Conservation (phyloP, 2,888 invertebrate genomes). For the Conchocele bisecta region DNA sequence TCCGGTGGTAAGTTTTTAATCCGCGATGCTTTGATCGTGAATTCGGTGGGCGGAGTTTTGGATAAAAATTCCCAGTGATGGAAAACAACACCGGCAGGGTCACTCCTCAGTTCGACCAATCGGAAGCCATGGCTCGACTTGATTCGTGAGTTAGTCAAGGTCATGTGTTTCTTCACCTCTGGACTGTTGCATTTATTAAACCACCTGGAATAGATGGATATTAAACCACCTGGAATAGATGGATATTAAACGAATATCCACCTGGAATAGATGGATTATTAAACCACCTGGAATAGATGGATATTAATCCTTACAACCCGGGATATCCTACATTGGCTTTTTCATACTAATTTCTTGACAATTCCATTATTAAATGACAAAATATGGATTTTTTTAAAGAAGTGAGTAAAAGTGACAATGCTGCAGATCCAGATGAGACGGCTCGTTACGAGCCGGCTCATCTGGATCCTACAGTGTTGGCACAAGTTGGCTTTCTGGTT, state of each 20-base stretch:
- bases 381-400: too few species aligned
- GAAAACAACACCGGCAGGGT: conserved; percentile 79
- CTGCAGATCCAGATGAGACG: too few species aligned
- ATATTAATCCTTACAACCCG: too few species aligned
- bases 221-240: conserved; percentile 66
- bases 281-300: conserved; percentile 70
- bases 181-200: conserved; percentile 66
- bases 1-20: conserved; percentile 67
- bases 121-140: conserved; percentile 74
- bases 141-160: conserved; percentile 57
- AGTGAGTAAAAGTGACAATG: too few species aligned
- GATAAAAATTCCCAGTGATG: conserved; percentile 81
- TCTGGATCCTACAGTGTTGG: too few species aligned
- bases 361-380: too few species aligned
- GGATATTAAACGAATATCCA: too few species aligned
- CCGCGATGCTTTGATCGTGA: conserved; percentile 68
- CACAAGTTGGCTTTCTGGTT: too few species aligned
- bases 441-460: too few species aligned
- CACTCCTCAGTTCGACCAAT: conserved; percentile 77
- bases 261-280: too few species aligned
- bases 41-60: conserved; percentile 73
- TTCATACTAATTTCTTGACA: too few species aligned
- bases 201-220: conserved; percentile 66
- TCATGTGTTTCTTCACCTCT: conserved; percentile 62
- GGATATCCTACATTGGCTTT: too few species aligned